These are phyloP conservation scores for Crotalus horridus DNA, from an alignment of 2,113 vertebrate genomes.

Conservation along the genomic window DNA sequence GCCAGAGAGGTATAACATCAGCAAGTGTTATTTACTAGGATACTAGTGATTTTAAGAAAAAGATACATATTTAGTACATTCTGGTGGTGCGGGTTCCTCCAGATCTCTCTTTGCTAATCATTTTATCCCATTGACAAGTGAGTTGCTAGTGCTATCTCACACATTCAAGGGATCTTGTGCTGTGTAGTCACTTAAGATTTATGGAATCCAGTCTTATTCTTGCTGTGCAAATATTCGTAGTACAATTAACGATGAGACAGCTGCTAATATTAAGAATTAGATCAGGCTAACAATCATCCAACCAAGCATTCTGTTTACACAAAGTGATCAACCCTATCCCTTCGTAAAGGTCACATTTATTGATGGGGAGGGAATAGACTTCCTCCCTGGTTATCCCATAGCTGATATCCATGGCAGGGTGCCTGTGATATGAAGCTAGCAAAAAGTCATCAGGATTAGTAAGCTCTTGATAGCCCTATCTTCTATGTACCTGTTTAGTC, in stretches of 20 bases:
- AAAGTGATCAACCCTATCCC: neutral
- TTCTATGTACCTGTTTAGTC: neutral
- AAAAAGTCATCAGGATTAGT: neutral
- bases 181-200: neutral
- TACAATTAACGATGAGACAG: neutral
- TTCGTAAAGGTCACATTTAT: neutral
- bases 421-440: neutral
- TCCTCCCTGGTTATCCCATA: neutral
- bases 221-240: neutral
- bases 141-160: neutral
- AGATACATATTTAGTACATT: neutral
- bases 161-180: neutral
- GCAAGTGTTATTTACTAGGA: neutral
- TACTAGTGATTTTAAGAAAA: neutral
- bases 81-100: neutral
- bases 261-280: neutral
- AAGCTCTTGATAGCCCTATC: neutral
- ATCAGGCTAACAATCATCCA: neutral
- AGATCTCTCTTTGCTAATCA: neutral
- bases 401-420: neutral
- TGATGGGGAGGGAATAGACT: neutral
- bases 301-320: neutral
- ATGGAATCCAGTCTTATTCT: neutral
- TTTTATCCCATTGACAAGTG: neutral
- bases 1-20: neutral